A percentile compares a stretch with the other conserved stretches of the same genome.
Evolutionary conservation across 1,140 invertebrate genomes (phyloP).

Genomic region (Nixonia krombeini): DNA sequence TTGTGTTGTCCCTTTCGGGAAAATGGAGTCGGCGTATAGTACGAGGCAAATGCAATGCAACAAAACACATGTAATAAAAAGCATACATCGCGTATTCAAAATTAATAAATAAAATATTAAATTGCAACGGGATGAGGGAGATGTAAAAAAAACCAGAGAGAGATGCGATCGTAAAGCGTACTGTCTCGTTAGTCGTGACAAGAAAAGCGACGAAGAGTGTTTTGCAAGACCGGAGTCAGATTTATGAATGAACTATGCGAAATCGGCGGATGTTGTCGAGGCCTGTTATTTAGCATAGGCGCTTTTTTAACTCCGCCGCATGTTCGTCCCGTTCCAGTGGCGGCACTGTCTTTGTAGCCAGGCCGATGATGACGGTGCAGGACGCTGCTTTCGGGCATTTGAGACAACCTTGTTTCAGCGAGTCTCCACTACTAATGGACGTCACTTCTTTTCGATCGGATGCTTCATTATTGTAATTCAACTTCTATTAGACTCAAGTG

Average conservation of each 20-base stretch:
- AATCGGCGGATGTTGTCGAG: constrained; percentile 43
- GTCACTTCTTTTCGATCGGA: constrained; percentile 51
- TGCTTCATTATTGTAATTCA: constrained; percentile 66
- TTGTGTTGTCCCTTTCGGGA: too few relatives aligned
- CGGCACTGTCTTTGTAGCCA: constrained; percentile 66
- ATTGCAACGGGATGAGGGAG: too few relatives aligned
- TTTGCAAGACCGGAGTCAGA: constrained; percentile 50
- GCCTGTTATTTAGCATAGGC: constrained; percentile 71
- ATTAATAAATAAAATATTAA: neutral
- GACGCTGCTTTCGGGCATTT: constrained; percentile 47
- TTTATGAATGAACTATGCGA: constrained; percentile 63
- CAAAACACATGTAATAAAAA: neutral
- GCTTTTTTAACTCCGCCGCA: constrained; percentile 57
- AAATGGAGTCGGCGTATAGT: too few relatives aligned
- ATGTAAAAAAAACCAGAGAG: constrained; percentile 9
- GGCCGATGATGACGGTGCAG: constrained; percentile 68
- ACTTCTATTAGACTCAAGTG: constrained; percentile 52
- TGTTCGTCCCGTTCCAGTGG: constrained; percentile 47
- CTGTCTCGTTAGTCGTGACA: constrained; percentile 24
- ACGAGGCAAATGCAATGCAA: too few relatives aligned
- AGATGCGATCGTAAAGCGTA: constrained; percentile 9
- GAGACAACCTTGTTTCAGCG: constrained; percentile 56
- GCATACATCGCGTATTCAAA: neutral
- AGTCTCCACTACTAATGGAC: constrained; percentile 61
- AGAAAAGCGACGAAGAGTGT: constrained; percentile 1